Conservation (phyloP, 2,888 invertebrate species). For the Sphinx pinastri region DNA sequence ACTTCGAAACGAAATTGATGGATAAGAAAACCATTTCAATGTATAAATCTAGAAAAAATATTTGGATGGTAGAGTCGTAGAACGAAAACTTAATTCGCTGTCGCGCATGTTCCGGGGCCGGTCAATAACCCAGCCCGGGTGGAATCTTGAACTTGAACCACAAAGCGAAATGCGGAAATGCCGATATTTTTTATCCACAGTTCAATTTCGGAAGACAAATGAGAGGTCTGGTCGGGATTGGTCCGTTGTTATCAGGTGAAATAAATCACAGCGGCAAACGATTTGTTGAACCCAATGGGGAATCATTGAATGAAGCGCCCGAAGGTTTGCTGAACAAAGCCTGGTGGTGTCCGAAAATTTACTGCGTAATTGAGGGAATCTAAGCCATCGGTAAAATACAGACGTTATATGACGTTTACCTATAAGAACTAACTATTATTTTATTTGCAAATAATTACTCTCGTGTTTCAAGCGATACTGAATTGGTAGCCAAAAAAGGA, state of each 20-base stretch:
- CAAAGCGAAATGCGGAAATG: constrained; percentile 55
- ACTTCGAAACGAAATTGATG: not conserved
- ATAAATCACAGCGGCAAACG: constrained; percentile 41
- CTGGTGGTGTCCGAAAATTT: constrained; percentile 29
- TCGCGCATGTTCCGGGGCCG: constrained; percentile 67
- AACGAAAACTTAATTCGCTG: constrained; percentile 48
- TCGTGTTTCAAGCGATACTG: not conserved
- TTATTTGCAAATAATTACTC: not conserved
- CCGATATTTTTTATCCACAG: constrained; percentile 46
- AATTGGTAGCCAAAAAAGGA: not conserved
- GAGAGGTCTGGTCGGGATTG: constrained; percentile 40
- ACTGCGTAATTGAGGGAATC: constrained; percentile 31
- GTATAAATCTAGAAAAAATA: constrained; percentile 21
- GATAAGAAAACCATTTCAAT: not conserved
- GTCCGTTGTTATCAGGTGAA: constrained; percentile 31
- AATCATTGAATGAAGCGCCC: constrained; percentile 11
- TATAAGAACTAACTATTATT: not conserved
- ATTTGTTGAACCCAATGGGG: constrained; percentile 36
- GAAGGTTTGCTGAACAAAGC: constrained; percentile 22
- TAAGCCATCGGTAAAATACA: constrained; percentile 23
- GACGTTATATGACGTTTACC: not conserved
- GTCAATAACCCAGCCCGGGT: constrained; percentile 69
- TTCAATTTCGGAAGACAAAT: constrained; percentile 52
- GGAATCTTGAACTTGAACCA: constrained; percentile 79
- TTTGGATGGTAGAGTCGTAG: constrained; percentile 39